Base-by-base conservation (phyloP, 2,797 vertebrate genomes). In the Rallus crepitans region DNA sequence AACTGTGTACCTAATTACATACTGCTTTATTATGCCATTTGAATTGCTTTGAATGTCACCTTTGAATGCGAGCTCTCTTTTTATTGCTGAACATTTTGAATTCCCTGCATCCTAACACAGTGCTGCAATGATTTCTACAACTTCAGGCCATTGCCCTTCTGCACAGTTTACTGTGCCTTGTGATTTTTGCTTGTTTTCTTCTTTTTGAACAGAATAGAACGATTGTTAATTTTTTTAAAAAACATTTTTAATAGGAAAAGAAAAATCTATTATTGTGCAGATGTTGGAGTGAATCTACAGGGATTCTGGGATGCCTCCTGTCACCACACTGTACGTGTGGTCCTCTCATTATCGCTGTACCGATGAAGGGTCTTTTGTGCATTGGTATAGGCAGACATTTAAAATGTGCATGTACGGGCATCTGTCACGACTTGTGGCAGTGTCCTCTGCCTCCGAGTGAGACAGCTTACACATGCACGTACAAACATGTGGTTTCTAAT, bases 41-140 rank as follows among this genome's bases (percentile, higher is more conserved):
- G 90, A 93, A 83, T 78, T 61, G 82, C 84, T 82, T 72, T 87
- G 89, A 96, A 94, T 87, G 83, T 87, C 88, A 95, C 93, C 82
- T 92, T 90, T 94, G 93, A 87, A 89, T 71, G 64, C 0, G 0
- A 95, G 82, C 52, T 93, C 33, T 92, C 88, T 77, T 89, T 80
- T 90, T 73, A 81, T 73, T 77, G 35, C 82, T 20, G 79, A 79
- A 80, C 70, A 82, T 89, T 91, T 64, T 94, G 83, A 93, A 95
- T 89, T 90, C 88, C 68, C 87, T 60, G 77, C 4, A 4, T 79
- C 85, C 68, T 93, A 77, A 65, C 57, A 70, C 25, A 61, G 76
- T 3, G 6, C 76, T 75, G 73, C 8, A 9, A 79, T 81, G 82
- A 85, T 93, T 86, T 88, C 81, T 87, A 75, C 68, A 65, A 83